Conservation (phyloP, 2,888 invertebrate species). For the Platycheirus albimanus region DNA sequence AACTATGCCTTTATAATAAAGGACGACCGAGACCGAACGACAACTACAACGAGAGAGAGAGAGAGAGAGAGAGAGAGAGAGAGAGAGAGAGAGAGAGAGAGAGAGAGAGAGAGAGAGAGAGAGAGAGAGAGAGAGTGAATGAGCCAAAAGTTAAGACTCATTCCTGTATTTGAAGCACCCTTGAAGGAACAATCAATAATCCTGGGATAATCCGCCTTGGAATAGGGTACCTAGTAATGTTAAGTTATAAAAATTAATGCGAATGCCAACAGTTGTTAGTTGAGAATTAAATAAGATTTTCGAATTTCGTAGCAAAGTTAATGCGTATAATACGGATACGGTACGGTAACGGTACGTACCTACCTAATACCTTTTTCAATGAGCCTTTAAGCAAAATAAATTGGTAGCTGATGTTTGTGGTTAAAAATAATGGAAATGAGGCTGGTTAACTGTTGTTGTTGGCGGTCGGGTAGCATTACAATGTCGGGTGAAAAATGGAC, state of each 20-base stretch:
- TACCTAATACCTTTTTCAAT: not conserved
- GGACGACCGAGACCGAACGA: not conserved
- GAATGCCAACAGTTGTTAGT: slow-evolving; percentile 1
- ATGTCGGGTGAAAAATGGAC: not conserved
- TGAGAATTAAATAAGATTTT: slow-evolving; percentile 30
- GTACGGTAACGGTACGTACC: too few relatives aligned
- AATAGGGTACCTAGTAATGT: not conserved
- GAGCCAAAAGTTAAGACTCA: slow-evolving; percentile 17
- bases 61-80: too few relatives aligned
- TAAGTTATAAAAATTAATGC: not conserved
- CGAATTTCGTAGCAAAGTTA: not conserved
- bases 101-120: too few relatives aligned
- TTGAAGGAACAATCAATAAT: slow-evolving; percentile 27
- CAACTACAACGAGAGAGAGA: not conserved
- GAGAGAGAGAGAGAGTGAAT: too few relatives aligned
- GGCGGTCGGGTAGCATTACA: not conserved
- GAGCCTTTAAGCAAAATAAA: not conserved
- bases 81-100: too few relatives aligned
- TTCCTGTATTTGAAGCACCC: not conserved
- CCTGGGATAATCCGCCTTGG: slow-evolving; percentile 3
- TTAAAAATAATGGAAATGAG: slow-evolving; percentile 9
- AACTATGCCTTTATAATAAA: not conserved
- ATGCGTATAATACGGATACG: too few relatives aligned
- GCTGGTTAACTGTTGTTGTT: slow-evolving; percentile 1
- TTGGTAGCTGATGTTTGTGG: not conserved